Percentiles rank a stretch among this genome's conserved stretches.
Evolutionary conservation across 1,140 invertebrate species (phyloP).

Genomic region (Latrodectus geometricus): DNA sequence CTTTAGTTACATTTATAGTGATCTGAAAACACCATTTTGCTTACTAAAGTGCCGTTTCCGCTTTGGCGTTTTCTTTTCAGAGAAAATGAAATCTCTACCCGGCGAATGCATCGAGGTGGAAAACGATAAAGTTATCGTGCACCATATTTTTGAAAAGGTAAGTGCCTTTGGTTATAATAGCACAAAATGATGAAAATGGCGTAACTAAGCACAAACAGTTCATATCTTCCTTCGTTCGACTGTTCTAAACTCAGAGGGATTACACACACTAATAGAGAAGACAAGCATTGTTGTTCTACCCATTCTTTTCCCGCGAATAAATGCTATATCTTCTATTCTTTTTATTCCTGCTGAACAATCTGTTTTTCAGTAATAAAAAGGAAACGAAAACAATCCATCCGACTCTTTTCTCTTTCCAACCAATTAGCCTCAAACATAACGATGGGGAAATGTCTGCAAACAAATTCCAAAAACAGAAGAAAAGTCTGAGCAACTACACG

Average conservation of each 20-base stretch:
- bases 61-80: conserved; percentile 33
- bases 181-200: conserved; percentile 11
- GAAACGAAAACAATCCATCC: neutral
- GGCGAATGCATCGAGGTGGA: conserved; percentile 44
- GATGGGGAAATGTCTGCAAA: neutral
- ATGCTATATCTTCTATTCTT: neutral
- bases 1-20: neutral
- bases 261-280: neutral
- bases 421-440: neutral
- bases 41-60: neutral
- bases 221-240: neutral
- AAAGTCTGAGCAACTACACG: too few species aligned
- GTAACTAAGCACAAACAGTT: conserved; percentile 6
- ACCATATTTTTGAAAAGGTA: conserved; percentile 48
- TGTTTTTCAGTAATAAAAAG: neutral
- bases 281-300: neutral
- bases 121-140: conserved; percentile 47
- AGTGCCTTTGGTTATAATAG: conserved; percentile 18
- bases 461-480: too few species aligned
- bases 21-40: neutral
- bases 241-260: neutral
- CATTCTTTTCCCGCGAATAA: neutral
- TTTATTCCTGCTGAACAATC: neutral
- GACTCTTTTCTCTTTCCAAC: neutral
- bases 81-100: conserved; percentile 53